Conservation (phyloP, 1,140 invertebrate genomes). For the Euura lappo region DNA sequence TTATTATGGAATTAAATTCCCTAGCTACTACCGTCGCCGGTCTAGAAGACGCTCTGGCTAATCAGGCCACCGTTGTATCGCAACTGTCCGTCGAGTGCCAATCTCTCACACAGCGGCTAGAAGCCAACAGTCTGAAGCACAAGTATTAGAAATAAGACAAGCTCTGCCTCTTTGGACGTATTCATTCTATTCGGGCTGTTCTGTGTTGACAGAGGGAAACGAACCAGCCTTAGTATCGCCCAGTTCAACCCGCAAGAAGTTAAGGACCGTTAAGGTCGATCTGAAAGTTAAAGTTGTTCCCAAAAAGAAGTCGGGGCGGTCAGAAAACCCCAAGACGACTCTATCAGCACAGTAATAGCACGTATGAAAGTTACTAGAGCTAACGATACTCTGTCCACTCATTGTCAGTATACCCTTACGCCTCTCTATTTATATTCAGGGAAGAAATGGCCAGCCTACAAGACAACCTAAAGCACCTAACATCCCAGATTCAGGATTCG, state of each 20-base stretch:
- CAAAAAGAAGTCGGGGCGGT: constrained; percentile 58
- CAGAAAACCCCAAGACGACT: constrained; percentile 50
- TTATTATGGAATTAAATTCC: constrained; percentile 59
- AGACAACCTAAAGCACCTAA: constrained; percentile 60
- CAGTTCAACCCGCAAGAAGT: constrained; percentile 70
- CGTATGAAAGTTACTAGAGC: neutral
- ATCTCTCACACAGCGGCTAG: constrained; percentile 82
- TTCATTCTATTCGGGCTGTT: constrained; percentile 54
- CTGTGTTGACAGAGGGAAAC: constrained; percentile 65
- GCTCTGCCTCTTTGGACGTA: constrained; percentile 26
- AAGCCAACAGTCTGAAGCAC: constrained; percentile 81
- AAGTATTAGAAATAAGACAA: constrained; percentile 67
- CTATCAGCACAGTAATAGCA: constrained; percentile 54
- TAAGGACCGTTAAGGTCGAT: constrained; percentile 77
- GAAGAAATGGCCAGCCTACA: constrained; percentile 62
- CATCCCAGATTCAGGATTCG: constrained; percentile 56
- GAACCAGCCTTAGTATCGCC: constrained; percentile 67
- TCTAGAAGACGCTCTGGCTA: constrained; percentile 83
- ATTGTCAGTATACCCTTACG: too few relatives aligned
- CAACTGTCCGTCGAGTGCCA: constrained; percentile 85
- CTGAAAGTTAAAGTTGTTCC: constrained; percentile 80
- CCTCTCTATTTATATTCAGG: constrained; percentile 47
- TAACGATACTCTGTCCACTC: too few relatives aligned
- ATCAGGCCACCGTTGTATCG: constrained; percentile 87
- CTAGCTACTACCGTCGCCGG: constrained; percentile 82